phyloP scores from a whole-genome alignment of 2,888 invertebrate genomes.

The Diaphora mendica region DNA sequence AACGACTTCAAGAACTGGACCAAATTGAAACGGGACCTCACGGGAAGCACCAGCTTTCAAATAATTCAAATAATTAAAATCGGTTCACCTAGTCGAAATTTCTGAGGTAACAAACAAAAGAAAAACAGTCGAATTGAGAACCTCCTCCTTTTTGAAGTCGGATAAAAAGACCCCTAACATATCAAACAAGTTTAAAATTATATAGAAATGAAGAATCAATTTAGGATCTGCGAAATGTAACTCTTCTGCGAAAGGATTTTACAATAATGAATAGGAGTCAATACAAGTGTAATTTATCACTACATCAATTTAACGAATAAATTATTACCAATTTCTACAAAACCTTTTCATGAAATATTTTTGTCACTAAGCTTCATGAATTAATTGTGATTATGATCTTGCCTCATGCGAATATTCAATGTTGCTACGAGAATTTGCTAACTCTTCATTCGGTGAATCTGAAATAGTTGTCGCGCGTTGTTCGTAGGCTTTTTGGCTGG shows the following conservation, averaged over 20 bases:
- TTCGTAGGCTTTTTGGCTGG: neutral
- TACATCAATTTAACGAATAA: neutral
- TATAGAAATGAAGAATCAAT: too few relatives aligned
- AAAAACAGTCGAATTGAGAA: too few relatives aligned
- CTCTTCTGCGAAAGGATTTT: neutral
- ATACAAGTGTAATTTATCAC: neutral
- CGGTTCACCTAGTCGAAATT: too few relatives aligned
- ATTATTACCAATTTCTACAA: neutral
- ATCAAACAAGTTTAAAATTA: too few relatives aligned
- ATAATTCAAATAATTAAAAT: too few relatives aligned
- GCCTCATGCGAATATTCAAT: neutral
- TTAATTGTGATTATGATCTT: neutral
- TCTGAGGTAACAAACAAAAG: too few relatives aligned
- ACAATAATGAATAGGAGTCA: neutral
- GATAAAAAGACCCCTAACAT: too few relatives aligned
- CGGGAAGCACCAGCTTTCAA: too few relatives aligned
- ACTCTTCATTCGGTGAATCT: neutral
- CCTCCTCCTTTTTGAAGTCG: too few relatives aligned
- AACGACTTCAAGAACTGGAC: too few relatives aligned
- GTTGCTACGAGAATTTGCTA: neutral
- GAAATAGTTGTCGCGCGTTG: neutral
- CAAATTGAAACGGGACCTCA: too few relatives aligned
- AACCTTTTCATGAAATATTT: neutral
- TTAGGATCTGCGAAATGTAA: neutral
- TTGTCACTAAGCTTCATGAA: neutral